phyloP scores from a whole-genome alignment of 2,797 vertebrate species.

The Sphenodon punctatus region DNA sequence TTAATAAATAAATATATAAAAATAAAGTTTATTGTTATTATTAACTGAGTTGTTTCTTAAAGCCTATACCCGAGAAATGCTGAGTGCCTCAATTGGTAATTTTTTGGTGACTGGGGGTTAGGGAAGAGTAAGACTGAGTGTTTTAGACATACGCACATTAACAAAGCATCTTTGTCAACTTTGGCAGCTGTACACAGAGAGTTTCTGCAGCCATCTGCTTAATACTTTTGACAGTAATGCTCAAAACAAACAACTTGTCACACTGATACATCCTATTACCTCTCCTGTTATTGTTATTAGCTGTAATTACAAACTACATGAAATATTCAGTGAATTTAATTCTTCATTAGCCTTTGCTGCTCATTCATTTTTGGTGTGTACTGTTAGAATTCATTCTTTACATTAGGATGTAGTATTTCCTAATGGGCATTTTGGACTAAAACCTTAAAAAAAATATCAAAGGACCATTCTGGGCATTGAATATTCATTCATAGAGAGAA shows the following conservation, averaged over 20 bases:
- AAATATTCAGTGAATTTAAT: background rate
- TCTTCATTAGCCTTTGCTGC: background rate
- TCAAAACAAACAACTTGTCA: conserved; percentile 15
- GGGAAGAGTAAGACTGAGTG: background rate
- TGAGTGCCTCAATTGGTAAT: background rate
- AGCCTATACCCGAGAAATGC: background rate
- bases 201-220: background rate
- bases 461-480: background rate
- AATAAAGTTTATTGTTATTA: too few species aligned
- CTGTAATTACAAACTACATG: background rate
- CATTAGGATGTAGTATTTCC: background rate
- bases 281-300: background rate
- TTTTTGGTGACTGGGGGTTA: too few species aligned
- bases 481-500: too few species aligned
- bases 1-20: too few species aligned
- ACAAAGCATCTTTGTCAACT: background rate
- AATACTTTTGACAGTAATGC: conserved; percentile 11
- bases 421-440: background rate
- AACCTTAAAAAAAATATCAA: background rate
- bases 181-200: background rate
- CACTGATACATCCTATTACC: background rate
- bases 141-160: background rate
- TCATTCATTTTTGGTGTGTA: background rate
- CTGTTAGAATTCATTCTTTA: background rate
- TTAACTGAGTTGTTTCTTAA: background rate